Evolutionary conservation across 2,888 invertebrate species (phyloP).

Genomic region (Eupithecia vulgata): DNA sequence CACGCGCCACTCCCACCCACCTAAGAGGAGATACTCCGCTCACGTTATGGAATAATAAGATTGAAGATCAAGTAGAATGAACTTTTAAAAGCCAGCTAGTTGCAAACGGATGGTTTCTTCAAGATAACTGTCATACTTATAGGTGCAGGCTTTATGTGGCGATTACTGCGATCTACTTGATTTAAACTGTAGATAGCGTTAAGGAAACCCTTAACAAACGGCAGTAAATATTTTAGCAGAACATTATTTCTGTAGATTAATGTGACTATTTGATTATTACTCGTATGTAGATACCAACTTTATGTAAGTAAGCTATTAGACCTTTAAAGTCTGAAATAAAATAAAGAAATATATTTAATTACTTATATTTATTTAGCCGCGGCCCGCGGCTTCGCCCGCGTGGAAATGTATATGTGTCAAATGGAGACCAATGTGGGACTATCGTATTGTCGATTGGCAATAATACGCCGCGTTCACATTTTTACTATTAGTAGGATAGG

Average conservation of each 20-base stretch:
- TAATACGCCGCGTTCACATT: too few species aligned
- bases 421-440: too few species aligned
- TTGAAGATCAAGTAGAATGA: constrained; percentile 19
- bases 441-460: too few species aligned
- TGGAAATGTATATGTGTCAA: too few species aligned
- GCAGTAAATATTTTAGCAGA: not conserved
- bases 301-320: too few species aligned
- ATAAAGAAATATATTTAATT: too few species aligned
- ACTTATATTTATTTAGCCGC: too few species aligned
- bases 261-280: too few species aligned
- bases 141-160: not conserved
- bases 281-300: too few species aligned
- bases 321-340: too few species aligned
- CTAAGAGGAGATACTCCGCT: constrained; percentile 27
- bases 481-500: too few species aligned
- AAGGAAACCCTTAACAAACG: not conserved
- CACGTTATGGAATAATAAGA: constrained; percentile 25
- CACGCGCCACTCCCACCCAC: constrained; percentile 34
- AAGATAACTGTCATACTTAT: constrained; percentile 1
- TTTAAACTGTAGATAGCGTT: not conserved
- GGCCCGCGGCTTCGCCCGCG: too few species aligned
- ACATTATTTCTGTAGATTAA: not conserved
- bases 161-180: not conserved
- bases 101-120: not conserved
- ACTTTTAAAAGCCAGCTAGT: constrained; percentile 9